A percentile compares a stretch with the other conserved stretches of the same genome.
Evolutionary conservation across 1,140 invertebrate species (phyloP).

Genomic region (Acyrthosiphon pisum): DNA sequence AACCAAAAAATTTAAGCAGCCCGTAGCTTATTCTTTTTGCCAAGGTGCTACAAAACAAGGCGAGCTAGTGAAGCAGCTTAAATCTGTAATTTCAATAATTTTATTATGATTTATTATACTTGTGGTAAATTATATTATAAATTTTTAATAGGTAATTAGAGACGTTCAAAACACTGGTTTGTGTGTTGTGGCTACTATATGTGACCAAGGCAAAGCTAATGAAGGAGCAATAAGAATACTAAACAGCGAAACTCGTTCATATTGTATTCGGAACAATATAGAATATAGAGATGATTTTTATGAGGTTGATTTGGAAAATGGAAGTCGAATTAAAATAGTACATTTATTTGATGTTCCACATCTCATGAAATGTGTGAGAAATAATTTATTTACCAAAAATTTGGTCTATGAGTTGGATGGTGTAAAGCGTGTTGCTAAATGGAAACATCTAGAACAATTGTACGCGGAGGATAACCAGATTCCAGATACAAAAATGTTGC

Average conservation of each 20-base stretch:
- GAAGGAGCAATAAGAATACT: neutral
- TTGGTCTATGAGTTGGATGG: neutral
- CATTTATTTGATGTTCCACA: slow-evolving; percentile 16
- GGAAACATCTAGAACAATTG: neutral
- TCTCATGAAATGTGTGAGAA: slow-evolving; percentile 17
- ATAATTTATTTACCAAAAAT: slow-evolving; percentile 14
- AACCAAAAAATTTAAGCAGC: slow-evolving; percentile 4
- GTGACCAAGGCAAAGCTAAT: slow-evolving; percentile 16
- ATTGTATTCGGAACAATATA: neutral
- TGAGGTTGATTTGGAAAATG: neutral
- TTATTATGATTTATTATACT: neutral
- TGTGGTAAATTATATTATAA: neutral
- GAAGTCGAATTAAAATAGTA: neutral
- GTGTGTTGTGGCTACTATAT: slow-evolving; percentile 20
- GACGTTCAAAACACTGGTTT: neutral
- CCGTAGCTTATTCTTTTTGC: neutral
- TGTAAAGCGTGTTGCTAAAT: neutral
- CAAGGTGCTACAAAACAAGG: neutral
- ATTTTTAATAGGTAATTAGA: slow-evolving; percentile 6
- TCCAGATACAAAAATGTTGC: slow-evolving; percentile 25
- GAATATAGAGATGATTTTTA: slow-evolving; percentile 9
- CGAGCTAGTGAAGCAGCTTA: neutral
- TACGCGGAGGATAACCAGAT: neutral
- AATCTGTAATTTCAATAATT: neutral
- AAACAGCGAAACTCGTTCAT: neutral